These are phyloP conservation scores for Drosophila miranda DNA, from an alignment of 1,140 invertebrate species.

Conservation along the genomic window DNA sequence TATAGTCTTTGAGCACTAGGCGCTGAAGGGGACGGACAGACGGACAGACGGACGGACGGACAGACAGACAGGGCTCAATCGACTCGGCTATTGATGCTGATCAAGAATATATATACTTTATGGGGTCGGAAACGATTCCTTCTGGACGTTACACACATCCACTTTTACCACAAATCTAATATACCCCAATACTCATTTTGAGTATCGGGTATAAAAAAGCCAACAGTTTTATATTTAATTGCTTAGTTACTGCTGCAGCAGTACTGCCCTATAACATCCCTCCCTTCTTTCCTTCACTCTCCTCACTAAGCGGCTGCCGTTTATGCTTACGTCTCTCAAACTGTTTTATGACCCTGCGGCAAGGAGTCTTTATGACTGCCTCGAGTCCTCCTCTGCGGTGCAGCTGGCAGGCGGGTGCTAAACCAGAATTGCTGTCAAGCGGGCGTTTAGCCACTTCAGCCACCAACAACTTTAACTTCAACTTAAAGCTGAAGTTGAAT, in stretches of 20 bases:
- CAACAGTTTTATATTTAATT: slow-evolving; percentile 68
- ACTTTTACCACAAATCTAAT: no score
- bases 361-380: slow-evolving; percentile 54
- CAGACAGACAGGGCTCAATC: no score
- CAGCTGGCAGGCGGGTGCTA: slow-evolving; percentile 19
- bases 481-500: neutral
- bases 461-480: slow-evolving; percentile 26
- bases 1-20: no score
- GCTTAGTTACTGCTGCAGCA: slow-evolving; percentile 69
- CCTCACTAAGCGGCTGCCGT: slow-evolving; percentile 38
- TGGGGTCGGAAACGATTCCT: no score
- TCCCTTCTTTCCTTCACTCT: neutral
- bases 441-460: slow-evolving; percentile 39
- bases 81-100: no score
- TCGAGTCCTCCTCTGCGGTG: slow-evolving; percentile 22
- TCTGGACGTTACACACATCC: no score
- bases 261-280: neutral
- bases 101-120: no score
- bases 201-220: no score
- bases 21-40: no score
- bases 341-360: slow-evolving; percentile 47
- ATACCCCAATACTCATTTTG: no score
- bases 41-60: no score
- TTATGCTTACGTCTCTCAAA: slow-evolving; percentile 50
- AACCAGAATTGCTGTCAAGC: slow-evolving; percentile 52